phyloP scores from a whole-genome alignment of 2,113 vertebrate genomes.

The Aix galericulata region DNA sequence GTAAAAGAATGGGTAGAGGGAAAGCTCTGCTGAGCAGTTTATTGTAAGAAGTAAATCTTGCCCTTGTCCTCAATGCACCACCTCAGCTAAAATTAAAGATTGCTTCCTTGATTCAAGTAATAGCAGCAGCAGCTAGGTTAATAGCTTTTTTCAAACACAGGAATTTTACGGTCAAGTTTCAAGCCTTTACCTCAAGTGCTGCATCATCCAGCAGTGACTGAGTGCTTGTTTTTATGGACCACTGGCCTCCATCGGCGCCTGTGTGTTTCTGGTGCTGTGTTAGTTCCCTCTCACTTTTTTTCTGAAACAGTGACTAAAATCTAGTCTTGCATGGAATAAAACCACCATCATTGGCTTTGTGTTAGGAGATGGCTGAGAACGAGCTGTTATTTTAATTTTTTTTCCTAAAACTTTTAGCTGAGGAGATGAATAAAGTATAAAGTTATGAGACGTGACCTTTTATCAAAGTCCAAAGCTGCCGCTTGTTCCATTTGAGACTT shows the following conservation, averaged over 20 bases:
- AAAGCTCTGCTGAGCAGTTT: not conserved
- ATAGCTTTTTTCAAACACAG: not conserved
- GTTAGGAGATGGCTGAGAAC: not conserved
- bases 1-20: not conserved
- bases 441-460: not conserved
- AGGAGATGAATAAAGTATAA: not conserved
- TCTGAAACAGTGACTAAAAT: not conserved
- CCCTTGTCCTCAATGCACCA: not conserved
- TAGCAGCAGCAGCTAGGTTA: not conserved
- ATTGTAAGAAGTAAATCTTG: not conserved
- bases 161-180: not conserved
- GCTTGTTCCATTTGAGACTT: not conserved
- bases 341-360: not conserved
- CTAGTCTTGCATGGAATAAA: not conserved
- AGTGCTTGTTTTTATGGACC: not conserved
- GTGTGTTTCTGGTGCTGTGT: not conserved
- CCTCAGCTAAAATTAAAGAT: constrained; percentile 19
- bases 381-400: not conserved
- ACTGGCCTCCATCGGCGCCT: not conserved
- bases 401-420: not conserved
- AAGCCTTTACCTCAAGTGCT: not conserved
- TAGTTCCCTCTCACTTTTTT: not conserved
- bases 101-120: not conserved
- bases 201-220: not conserved
- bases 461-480: not conserved